A percentile compares a stretch with the other conserved stretches of the same genome.
Conservation (phyloP, 2,888 invertebrate species). For the Scelioninae gen. 2 region DNA sequence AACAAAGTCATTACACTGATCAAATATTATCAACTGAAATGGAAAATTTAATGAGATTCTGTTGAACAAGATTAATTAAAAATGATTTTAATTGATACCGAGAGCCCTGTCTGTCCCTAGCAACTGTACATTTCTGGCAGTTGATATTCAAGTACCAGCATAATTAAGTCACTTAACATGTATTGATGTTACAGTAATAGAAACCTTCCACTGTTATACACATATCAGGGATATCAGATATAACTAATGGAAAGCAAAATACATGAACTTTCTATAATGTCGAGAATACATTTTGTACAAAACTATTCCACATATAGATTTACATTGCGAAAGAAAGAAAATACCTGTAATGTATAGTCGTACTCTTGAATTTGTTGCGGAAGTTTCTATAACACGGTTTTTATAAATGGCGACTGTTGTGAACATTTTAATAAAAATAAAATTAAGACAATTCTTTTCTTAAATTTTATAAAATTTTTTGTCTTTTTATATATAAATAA, state of each 20-base stretch:
- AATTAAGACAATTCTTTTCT: too few relatives aligned
- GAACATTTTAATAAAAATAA: too few relatives aligned
- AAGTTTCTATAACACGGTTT: too few relatives aligned
- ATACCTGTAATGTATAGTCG: neutral
- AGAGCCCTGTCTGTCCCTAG: conserved; percentile 13
- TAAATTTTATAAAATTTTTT: too few relatives aligned
- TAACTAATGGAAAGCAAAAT: conserved; percentile 20
- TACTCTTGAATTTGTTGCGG: too few relatives aligned
- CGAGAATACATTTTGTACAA: neutral
- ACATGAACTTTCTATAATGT: neutral
- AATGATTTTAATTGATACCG: neutral
- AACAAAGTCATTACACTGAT: neutral
- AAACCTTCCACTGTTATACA: neutral
- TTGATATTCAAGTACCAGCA: conserved; percentile 9
- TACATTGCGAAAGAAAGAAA: neutral
- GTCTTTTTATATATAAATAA: too few relatives aligned
- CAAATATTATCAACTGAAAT: neutral
- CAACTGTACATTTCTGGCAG: conserved; percentile 1
- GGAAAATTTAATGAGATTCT: neutral
- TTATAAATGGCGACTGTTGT: too few relatives aligned
- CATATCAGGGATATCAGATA: conserved; percentile 2
- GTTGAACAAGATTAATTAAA: neutral
- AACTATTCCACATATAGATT: too few relatives aligned
- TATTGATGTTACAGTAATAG: conserved; percentile 11
- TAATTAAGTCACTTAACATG: conserved; percentile 7